Percentiles rank a stretch among this genome's conserved stretches.
These are phyloP conservation scores for Hipparchia semele DNA, from an alignment of 2,888 invertebrate species.

Conservation along the genomic window DNA sequence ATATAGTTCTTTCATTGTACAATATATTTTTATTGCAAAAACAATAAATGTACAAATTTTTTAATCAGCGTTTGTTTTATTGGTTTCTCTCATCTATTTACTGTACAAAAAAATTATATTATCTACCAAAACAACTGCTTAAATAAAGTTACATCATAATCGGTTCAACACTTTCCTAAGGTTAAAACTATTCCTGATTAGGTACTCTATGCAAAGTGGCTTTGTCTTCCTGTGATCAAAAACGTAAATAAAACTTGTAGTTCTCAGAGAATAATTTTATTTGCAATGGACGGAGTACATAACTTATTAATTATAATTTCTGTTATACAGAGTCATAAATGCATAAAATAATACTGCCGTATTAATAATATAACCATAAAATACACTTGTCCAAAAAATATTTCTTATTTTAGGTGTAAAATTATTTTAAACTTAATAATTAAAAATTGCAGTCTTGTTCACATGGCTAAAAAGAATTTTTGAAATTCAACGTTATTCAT, in stretches of 20 bases:
- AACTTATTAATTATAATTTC: not conserved
- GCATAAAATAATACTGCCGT: not conserved
- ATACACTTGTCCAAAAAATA: not conserved
- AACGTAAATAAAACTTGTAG: not conserved
- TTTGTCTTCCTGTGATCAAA: too few species aligned
- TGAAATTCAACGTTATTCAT: not conserved
- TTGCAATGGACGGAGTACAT: constrained; percentile 1
- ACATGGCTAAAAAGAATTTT: constrained; percentile 4
- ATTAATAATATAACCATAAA: not conserved
- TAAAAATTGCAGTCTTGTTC: constrained; percentile 10
- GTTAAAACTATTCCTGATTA: too few species aligned
- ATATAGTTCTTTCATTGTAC: constrained; percentile 12
- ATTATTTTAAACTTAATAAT: not conserved
- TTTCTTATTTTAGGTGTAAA: not conserved
- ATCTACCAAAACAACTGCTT: too few species aligned
- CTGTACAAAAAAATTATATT: too few species aligned
- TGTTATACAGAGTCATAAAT: not conserved
- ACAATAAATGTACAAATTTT: constrained; percentile 64
- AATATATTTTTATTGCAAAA: constrained; percentile 15
- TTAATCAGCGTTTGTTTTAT: constrained; percentile 51
- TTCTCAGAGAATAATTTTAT: not conserved
- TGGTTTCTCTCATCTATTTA: constrained; percentile 26
- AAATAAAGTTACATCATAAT: too few species aligned
- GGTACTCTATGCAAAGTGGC: too few species aligned
- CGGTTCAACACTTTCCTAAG: too few species aligned